These are phyloP conservation scores for Blastomussa wellsi DNA, from an alignment of 92 coral and sea anemone genomes.

Conservation along the genomic window DNA sequence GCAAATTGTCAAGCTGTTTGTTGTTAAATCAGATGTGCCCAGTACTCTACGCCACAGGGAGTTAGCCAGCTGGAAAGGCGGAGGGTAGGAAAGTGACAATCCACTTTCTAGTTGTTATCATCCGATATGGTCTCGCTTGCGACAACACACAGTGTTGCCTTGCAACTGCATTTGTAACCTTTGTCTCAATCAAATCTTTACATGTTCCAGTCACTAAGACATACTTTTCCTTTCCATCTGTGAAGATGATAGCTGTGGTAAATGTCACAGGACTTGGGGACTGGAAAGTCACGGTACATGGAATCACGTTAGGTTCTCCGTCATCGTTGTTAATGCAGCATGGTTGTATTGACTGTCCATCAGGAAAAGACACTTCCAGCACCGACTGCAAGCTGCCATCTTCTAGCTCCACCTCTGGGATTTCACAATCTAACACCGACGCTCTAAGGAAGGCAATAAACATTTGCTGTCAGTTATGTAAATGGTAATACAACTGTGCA, in stretches of 20 bases:
- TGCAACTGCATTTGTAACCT: neutral
- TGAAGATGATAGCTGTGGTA: slow-evolving; percentile 62
- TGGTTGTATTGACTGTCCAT: slow-evolving; percentile 80
- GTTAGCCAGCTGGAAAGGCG: neutral
- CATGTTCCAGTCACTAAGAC: neutral
- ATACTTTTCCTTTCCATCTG: slow-evolving; percentile 82
- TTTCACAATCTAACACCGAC: slow-evolving; percentile 65
- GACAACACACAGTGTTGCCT: neutral
- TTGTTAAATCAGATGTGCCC: too few species aligned
- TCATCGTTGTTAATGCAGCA: slow-evolving; percentile 61
- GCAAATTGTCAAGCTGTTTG: too few species aligned
- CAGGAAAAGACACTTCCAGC: slow-evolving; percentile 78
- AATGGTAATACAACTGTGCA: too few species aligned
- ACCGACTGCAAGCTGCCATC: slow-evolving; percentile 83
- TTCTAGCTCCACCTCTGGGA: slow-evolving; percentile 86
- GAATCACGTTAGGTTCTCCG: slow-evolving; percentile 75
- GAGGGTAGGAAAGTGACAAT: neutral
- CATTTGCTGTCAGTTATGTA: neutral
- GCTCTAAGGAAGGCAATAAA: slow-evolving; percentile 50
- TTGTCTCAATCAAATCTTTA: neutral
- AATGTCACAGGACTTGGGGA: slow-evolving; percentile 91
- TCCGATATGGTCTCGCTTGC: neutral
- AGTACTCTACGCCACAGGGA: neutral
- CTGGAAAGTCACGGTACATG: slow-evolving; percentile 77
- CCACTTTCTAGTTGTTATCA: neutral